A percentile compares a stretch with the other conserved stretches of the same genome.
Conservation (phyloP, 2,797 vertebrate species). For the Selene dorsalis region DNA sequence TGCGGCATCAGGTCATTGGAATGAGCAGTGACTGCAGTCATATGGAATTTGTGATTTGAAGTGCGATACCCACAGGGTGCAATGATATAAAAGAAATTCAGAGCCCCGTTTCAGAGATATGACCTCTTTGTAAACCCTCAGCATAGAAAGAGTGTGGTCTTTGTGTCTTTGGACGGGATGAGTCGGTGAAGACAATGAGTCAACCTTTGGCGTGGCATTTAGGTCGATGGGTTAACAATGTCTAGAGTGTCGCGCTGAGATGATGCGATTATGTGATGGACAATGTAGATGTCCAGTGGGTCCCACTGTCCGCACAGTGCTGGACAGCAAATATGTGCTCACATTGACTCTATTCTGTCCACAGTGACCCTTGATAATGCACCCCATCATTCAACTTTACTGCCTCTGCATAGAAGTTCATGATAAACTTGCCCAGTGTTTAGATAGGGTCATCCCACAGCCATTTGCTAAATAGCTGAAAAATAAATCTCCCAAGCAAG, state of each 20-base stretch:
- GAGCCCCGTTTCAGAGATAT: slow-evolving; percentile 62
- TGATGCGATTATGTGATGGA: slow-evolving; percentile 60
- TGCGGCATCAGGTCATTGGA: slow-evolving; percentile 69
- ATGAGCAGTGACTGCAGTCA: slow-evolving; percentile 75
- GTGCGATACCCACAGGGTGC: slow-evolving; percentile 75
- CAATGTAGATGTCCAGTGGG: slow-evolving; percentile 47
- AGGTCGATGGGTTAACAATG: slow-evolving; percentile 65
- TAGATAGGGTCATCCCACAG: slow-evolving; percentile 48
- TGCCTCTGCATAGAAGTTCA: slow-evolving; percentile 43
- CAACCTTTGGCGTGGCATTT: slow-evolving; percentile 72
- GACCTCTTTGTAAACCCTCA: slow-evolving; percentile 73
- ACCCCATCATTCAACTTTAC: slow-evolving; percentile 54
- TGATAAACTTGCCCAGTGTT: slow-evolving; percentile 54
- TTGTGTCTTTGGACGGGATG: slow-evolving; percentile 72
- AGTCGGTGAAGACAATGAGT: slow-evolving; percentile 66
- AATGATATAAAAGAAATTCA: slow-evolving; percentile 73
- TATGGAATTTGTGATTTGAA: slow-evolving; percentile 74
- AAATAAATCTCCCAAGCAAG: slow-evolving; percentile 40
- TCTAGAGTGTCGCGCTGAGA: slow-evolving; percentile 62
- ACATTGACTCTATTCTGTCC: slow-evolving; percentile 49
- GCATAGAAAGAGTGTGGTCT: slow-evolving; percentile 63
- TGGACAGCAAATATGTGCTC: slow-evolving; percentile 36
- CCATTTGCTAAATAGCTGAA: slow-evolving; percentile 29
- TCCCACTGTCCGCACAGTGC: slow-evolving; percentile 31
- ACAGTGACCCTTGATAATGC: slow-evolving; percentile 23